These are phyloP conservation scores for Sabatieria punctata DNA, from an alignment of 2,888 invertebrate species.

Conservation along the genomic window DNA sequence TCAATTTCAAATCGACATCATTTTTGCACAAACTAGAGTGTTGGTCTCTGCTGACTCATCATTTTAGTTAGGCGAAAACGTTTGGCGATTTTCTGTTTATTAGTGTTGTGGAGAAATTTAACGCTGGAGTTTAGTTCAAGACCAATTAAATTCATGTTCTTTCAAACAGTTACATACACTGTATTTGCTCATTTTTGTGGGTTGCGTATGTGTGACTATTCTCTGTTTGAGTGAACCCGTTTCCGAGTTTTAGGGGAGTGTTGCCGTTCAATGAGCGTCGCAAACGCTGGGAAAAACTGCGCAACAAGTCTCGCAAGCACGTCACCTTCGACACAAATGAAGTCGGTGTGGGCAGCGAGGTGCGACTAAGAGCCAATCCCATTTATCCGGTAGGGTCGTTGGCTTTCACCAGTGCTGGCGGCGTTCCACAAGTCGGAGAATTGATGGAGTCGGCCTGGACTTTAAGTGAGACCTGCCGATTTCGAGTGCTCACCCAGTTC, in stretches of 20 bases:
- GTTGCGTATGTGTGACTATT: neutral
- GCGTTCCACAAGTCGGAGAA: slow-evolving; percentile 73
- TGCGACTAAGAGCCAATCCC: slow-evolving; percentile 88
- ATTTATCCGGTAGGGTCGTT: slow-evolving; percentile 92
- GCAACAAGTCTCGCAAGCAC: slow-evolving; percentile 75
- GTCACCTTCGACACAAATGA: slow-evolving; percentile 38
- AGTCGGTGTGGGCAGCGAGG: slow-evolving; percentile 44
- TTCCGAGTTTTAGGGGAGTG: slow-evolving; percentile 54
- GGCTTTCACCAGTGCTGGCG: slow-evolving; percentile 75
- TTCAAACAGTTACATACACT: no score
- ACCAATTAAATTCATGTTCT: neutral
- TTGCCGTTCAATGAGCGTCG: slow-evolving; percentile 83
- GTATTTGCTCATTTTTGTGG: slow-evolving; percentile 2
- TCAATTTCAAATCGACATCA: no score
- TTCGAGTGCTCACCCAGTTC: slow-evolving; percentile 37
- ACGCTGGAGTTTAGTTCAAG: no score
- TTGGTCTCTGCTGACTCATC: no score
- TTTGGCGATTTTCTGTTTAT: no score
- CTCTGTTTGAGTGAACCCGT: neutral
- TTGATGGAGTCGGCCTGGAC: slow-evolving; percentile 91
- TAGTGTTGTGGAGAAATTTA: no score
- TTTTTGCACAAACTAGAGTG: no score
- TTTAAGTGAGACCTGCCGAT: slow-evolving; percentile 73
- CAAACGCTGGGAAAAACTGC: slow-evolving; percentile 81
- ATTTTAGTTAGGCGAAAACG: no score